Percentiles rank a stretch among this genome's conserved stretches.
Evolutionary conservation across 1,140 invertebrate species (phyloP).

Genomic region (Rhysida immarginata): DNA sequence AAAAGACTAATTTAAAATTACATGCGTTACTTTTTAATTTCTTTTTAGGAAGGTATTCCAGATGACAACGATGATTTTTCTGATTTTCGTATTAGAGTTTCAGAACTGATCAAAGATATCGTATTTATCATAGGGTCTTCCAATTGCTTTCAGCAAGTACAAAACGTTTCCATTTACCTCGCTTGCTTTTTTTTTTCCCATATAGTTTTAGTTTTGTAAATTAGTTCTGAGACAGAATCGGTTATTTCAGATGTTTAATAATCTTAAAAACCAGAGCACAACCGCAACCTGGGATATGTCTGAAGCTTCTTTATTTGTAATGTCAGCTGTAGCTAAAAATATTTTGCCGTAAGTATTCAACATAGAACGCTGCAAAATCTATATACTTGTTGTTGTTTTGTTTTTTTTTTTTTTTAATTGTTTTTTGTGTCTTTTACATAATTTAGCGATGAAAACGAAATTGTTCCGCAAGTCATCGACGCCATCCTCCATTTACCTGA

Average conservation of each 20-base stretch:
- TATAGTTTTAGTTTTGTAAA: too few species aligned
- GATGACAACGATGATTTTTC: constrained; percentile 70
- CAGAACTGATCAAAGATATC: constrained; percentile 89
- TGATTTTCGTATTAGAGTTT: constrained; percentile 77
- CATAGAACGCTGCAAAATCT: too few species aligned
- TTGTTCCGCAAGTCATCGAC: constrained; percentile 83
- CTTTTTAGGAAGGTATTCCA: constrained; percentile 59
- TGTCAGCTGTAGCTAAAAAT: constrained; percentile 90
- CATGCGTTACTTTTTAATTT: too few species aligned
- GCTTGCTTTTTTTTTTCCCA: too few species aligned
- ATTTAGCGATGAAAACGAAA: constrained; percentile 70
- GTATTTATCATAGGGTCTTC: constrained; percentile 92
- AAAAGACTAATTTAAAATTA: too few species aligned
- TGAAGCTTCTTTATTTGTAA: constrained; percentile 89
- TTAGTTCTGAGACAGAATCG: background rate
- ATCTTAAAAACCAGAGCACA: constrained; percentile 26
- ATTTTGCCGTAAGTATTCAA: constrained; percentile 91
- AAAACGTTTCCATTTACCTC: too few species aligned
- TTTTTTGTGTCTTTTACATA: constrained; percentile 10
- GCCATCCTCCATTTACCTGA: constrained; percentile 71
- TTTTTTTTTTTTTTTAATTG: background rate
- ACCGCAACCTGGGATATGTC: constrained; percentile 70
- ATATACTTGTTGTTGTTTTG: background rate
- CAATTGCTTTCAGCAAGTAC: constrained; percentile 79
- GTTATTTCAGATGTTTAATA: constrained; percentile 33